phyloP scores from a whole-genome alignment of 2,113 vertebrate genomes.

The Toxostoma redivivum region DNA sequence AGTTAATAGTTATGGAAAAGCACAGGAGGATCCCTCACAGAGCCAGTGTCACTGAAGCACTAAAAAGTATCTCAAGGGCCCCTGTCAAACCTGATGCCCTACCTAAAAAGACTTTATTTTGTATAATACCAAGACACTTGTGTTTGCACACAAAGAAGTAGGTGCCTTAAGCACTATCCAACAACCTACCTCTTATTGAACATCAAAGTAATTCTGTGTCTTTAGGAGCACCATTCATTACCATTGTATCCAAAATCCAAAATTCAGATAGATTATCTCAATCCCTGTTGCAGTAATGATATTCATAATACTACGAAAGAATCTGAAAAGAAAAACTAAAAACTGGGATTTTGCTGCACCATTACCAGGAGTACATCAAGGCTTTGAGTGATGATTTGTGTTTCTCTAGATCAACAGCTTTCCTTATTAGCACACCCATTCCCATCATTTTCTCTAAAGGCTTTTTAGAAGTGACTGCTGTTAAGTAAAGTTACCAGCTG shows the following conservation, averaged over 20 bases:
- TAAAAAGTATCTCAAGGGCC: neutral
- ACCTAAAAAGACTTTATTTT: neutral
- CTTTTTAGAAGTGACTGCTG: neutral
- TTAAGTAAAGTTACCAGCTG: neutral
- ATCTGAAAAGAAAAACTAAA: neutral
- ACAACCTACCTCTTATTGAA: neutral
- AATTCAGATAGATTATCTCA: neutral
- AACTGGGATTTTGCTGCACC: neutral
- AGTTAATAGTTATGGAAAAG: neutral
- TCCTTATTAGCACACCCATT: neutral
- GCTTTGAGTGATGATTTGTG: neutral
- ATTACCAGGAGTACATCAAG: neutral
- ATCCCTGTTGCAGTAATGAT: neutral
- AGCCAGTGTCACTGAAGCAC: neutral
- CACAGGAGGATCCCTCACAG: fast-evolving
- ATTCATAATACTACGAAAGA: neutral
- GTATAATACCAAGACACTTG: neutral
- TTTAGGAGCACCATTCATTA: neutral
- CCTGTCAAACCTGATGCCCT: neutral
- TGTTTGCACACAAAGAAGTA: neutral
- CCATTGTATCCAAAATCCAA: neutral
- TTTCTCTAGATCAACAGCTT: neutral
- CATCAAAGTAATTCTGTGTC: neutral
- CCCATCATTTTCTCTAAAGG: neutral
- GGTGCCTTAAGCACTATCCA: neutral